Evolutionary conservation across 2,888 invertebrate genomes (phyloP), one percentile per base, ranked within the genome.

Genomic region (Drosophila pseudotakahashii): DNA sequence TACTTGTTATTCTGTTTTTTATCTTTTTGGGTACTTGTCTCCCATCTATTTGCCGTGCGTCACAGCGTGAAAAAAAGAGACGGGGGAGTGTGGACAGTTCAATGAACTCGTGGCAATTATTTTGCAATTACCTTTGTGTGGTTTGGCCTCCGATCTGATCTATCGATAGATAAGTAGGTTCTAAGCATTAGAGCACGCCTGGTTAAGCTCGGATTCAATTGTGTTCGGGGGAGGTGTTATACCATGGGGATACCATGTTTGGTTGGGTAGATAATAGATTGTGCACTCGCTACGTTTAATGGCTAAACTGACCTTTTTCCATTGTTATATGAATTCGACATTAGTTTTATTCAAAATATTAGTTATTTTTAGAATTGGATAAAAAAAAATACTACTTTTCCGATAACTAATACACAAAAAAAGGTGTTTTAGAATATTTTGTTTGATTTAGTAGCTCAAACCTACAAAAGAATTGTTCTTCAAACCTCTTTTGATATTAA

Each of bases 91-190:
- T 55, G 34, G 41, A 45, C 32, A 77, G 88, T 82, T 88, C 88
- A 68, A 54, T 68, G 86, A 83, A 88, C 88, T 74, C 11, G 14
- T 14, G 73, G 77, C 78, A 79, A 82, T 88, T 88, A 88, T 88
- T 82, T 79, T 54, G 79, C 80, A 79, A 81, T 88, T 87, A 82
- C 62, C 39, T 73, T 69, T 47, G 55, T 61, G 52, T 48, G 54
- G 48, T 50, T 42, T 57, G 54, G 73, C 64, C 77, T 79, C 73
- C 64, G 78, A 58, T 47, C 45, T 3, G 30, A 42, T 62, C 76
- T 64, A 75, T 79, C 72, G 67, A 85, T 80, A 70, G 60, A 47
- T 60, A 71, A 26, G 41, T 23, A 71, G 34, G 41, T 23, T 16
- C 36, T 57, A 26, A 39, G 64, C 37, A 44, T 14, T 19, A n/a